Percentiles rank a stretch among this genome's conserved stretches.
Evolutionary conservation across 2,797 vertebrate genomes (phyloP).

Genomic region (Psittacula echo): DNA sequence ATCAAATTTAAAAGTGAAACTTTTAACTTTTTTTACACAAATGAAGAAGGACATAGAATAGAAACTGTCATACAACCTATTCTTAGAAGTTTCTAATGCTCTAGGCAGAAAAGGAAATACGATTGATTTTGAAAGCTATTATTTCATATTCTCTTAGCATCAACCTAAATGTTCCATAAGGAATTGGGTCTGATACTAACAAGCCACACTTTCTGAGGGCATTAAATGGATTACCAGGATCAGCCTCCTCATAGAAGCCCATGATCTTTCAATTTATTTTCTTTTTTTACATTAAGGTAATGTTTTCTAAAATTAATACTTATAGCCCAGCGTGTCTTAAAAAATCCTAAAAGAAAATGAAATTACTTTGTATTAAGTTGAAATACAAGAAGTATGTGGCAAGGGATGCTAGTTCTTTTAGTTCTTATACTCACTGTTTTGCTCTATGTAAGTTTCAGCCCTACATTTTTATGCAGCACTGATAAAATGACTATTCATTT

Average conservation of each 20-base stretch:
- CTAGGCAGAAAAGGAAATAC: background rate
- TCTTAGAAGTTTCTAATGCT: background rate
- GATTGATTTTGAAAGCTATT: background rate
- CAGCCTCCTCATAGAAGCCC: background rate
- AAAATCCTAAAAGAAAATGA: background rate
- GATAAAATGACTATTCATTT: background rate
- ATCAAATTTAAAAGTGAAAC: background rate
- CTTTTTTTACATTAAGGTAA: background rate
- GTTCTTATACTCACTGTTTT: background rate
- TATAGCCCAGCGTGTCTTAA: background rate
- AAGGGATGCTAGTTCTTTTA: background rate
- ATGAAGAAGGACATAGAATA: background rate
- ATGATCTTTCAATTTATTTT: background rate
- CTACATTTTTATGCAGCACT: background rate
- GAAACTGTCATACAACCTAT: background rate
- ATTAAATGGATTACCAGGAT: background rate
- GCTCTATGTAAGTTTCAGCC: background rate
- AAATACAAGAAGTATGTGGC: background rate
- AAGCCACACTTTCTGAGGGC: background rate
- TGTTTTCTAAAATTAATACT: background rate
- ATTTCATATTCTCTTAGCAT: background rate
- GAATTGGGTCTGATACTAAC: background rate
- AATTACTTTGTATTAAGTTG: background rate
- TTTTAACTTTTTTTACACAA: background rate
- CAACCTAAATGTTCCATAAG: background rate